Conservation (phyloP, 2,888 invertebrate species). For the Meghimatium bilineatum region DNA sequence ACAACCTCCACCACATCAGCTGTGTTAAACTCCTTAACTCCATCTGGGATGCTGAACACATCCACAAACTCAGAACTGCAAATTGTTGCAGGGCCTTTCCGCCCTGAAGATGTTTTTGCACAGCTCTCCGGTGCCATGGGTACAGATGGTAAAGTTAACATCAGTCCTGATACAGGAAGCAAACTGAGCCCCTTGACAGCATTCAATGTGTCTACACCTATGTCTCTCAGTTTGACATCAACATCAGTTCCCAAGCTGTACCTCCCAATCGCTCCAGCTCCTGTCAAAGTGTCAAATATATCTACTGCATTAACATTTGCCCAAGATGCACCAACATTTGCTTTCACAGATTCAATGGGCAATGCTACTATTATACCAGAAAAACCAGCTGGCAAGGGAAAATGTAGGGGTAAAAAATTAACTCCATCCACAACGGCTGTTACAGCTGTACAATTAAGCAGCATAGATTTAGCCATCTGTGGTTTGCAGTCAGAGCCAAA, state of each 20-base stretch:
- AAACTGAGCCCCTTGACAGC: conserved; percentile 20
- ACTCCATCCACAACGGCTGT: conserved; percentile 13
- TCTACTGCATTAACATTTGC: conserved; percentile 29
- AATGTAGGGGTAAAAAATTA: conserved; percentile 31
- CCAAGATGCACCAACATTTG: conserved; percentile 11
- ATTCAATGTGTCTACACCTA: not conserved
- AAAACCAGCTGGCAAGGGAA: conserved; percentile 28
- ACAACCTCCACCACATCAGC: conserved; percentile 19
- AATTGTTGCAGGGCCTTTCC: conserved; percentile 31
- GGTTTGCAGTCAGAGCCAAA: conserved; percentile 16
- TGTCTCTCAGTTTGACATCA: not conserved
- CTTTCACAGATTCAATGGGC: conserved; percentile 30
- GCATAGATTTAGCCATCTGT: not conserved
- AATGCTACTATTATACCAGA: conserved; percentile 19
- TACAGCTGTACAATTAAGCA: conserved; percentile 7
- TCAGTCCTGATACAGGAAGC: conserved; percentile 29
- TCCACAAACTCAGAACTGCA: conserved; percentile 31
- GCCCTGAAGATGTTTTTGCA: conserved; percentile 44
- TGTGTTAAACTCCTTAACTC: conserved; percentile 5
- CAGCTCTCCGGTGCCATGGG: conserved; percentile 22
- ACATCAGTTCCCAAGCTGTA: conserved; percentile 21
- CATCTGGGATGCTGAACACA: conserved; percentile 7
- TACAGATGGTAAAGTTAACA: not conserved
- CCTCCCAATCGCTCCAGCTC: conserved; percentile 48
- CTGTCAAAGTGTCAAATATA: conserved; percentile 19